phyloP scores from a whole-genome alignment of 2,888 invertebrate genomes.

The Cabera pusaria region DNA sequence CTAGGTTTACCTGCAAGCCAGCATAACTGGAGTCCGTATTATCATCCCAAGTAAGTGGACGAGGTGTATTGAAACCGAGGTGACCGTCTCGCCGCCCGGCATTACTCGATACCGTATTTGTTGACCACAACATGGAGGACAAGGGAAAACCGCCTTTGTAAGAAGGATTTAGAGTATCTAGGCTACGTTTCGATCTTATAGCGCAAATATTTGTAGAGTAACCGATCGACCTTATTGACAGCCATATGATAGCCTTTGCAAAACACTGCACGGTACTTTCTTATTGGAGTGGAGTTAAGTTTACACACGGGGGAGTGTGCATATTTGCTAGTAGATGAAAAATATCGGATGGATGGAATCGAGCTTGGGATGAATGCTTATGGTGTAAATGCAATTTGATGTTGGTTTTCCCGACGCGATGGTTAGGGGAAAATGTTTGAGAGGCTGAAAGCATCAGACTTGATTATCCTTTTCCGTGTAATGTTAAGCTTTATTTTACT shows the following conservation, averaged over 20 bases:
- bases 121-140: slow-evolving; percentile 56
- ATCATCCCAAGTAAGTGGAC: slow-evolving; percentile 30
- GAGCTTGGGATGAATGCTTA: slow-evolving; percentile 10
- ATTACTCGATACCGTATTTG: slow-evolving; percentile 56
- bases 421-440: too few relatives aligned
- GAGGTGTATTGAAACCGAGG: slow-evolving; percentile 30
- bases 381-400: not conserved
- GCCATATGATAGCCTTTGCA: slow-evolving; percentile 61
- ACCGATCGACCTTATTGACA: slow-evolving; percentile 67
- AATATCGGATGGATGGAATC: slow-evolving; percentile 16
- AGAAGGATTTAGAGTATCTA: slow-evolving; percentile 21
- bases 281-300: slow-evolving; percentile 23
- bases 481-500: too few relatives aligned
- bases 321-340: slow-evolving; percentile 16
- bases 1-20: slow-evolving; percentile 10
- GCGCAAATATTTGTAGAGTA: slow-evolving; percentile 68
- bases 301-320: slow-evolving; percentile 19
- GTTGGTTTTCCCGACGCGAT: too few relatives aligned
- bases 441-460: too few relatives aligned
- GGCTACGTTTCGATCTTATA: slow-evolving; percentile 47
- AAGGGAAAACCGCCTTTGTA: slow-evolving; percentile 27
- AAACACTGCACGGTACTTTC: slow-evolving; percentile 53
- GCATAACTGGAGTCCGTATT: slow-evolving; percentile 18
- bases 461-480: too few relatives aligned
- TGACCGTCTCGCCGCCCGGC: slow-evolving; percentile 30